Conservation (phyloP, 1,140 invertebrate genomes). For the Heliconius eleuchia region DNA sequence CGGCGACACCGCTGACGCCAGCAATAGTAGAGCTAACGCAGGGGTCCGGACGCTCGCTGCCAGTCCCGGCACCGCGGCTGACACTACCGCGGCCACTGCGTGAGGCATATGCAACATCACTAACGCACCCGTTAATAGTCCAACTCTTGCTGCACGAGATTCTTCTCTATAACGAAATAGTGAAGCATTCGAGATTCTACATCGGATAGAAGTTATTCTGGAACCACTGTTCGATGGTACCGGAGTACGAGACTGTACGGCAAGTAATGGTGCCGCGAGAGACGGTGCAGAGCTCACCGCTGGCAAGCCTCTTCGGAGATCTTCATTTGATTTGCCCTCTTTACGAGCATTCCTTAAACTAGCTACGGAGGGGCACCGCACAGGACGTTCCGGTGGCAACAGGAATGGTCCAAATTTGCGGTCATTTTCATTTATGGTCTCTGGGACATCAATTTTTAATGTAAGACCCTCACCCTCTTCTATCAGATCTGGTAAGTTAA, state of each 20-base stretch:
- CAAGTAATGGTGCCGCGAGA: slow-evolving; percentile 65
- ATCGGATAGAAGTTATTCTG: slow-evolving; percentile 87
- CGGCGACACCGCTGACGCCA: slow-evolving; percentile 87
- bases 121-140: slow-evolving; percentile 83
- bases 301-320: slow-evolving; percentile 65
- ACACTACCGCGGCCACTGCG: slow-evolving; percentile 84
- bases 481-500: slow-evolving; percentile 64
- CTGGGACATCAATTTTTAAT: slow-evolving; percentile 67
- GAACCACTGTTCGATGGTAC: slow-evolving; percentile 71
- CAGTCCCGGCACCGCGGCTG: slow-evolving; percentile 73
- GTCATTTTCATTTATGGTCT: slow-evolving; percentile 51
- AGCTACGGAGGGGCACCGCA: slow-evolving; percentile 70
- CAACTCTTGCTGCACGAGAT: slow-evolving; percentile 89
- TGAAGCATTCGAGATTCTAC: slow-evolving; percentile 91
- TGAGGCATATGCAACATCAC: slow-evolving; percentile 88
- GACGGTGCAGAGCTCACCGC: slow-evolving; percentile 80
- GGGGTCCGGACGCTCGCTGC: slow-evolving; percentile 71
- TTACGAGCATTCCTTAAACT: slow-evolving; percentile 66
- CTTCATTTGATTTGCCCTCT: slow-evolving; percentile 67
- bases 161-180: slow-evolving; percentile 91
- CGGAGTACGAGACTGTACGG: slow-evolving; percentile 69
- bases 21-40: slow-evolving; percentile 85
- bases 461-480: slow-evolving; percentile 75
- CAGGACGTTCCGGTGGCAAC: slow-evolving; percentile 67
- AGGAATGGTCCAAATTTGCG: slow-evolving; percentile 71